Evolutionary conservation across 2,888 invertebrate species (phyloP), one percentile per base, ranked within the genome.

Genomic region (Euclidia mi): DNA sequence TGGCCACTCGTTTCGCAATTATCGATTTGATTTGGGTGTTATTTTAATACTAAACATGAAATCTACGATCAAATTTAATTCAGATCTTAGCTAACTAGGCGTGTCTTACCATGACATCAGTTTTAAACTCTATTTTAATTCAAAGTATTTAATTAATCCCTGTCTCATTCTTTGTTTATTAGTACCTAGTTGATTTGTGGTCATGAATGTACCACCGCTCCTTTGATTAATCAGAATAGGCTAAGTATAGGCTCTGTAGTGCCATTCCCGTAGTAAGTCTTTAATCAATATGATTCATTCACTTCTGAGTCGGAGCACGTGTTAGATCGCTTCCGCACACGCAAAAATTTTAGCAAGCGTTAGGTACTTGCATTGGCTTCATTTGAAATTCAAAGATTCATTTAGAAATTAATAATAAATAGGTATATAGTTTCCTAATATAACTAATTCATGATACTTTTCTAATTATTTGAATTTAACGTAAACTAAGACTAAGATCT

Each of bases 1-100:
- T 68, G 71, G 65, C 71, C 75, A 71, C 65, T 67, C 69, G 76
- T 85, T 84, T 85, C 76, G 82, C 79, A 84, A 85, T 81, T 82
- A 87, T 87, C 72, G 87, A 85, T 85, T 79, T 70, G 62, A 75
- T 72, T 74, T 60, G 63, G 55, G 52, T 65, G 57, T 73, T 69
- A 67, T 66, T 66, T 63, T 52, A 37, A 34, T 52, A 50, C 28
- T 31, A 32, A 42, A 12, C 34, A 35, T 34, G 6, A 46, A 20
- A 45, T 14, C 11, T 31, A 40, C 20, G 6, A 31, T 18, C 4
- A 17, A 10, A 43, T 20, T 50, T 9, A 12, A 37, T 31, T 18
- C 18, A n/a, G n/a, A n/a, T n/a, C n/a, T n/a, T 14, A 29, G 1
- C 1, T 37, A 15, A 44, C n/a, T 1, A 6, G 14, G 17, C 6